These are phyloP conservation scores for Polypedilum pembai DNA, from an alignment of 1,140 invertebrate genomes.

Conservation along the genomic window DNA sequence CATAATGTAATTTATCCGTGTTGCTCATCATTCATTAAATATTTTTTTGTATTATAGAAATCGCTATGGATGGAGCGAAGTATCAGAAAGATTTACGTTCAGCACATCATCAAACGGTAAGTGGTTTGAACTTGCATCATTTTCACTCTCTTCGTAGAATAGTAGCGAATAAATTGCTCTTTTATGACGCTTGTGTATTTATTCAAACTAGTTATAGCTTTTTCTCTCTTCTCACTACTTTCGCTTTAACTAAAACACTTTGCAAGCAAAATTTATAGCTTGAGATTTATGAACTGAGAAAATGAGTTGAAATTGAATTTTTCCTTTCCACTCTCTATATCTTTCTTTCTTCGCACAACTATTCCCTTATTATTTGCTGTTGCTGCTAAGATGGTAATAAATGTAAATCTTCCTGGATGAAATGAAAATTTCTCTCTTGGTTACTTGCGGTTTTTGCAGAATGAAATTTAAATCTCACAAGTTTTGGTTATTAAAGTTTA, in stretches of 20 bases:
- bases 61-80: slow-evolving; percentile 54
- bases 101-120: slow-evolving; percentile 47
- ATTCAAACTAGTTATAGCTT: background rate
- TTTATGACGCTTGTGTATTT: slow-evolving; percentile 6
- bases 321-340: background rate
- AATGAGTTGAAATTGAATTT: background rate
- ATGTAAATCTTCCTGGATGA: too few relatives aligned
- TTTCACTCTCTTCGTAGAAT: background rate
- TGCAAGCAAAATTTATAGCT: background rate
- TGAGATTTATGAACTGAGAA: slow-evolving; percentile 13
- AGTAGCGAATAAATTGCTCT: background rate
- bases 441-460: too few relatives aligned
- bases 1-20: slow-evolving; percentile 31
- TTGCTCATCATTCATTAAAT: background rate
- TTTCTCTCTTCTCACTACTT: background rate
- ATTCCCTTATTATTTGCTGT: too few relatives aligned
- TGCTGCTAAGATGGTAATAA: too few relatives aligned
- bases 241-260: too few relatives aligned
- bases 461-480: too few relatives aligned
- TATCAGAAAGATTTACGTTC: slow-evolving; percentile 51
- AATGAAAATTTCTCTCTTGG: too few relatives aligned
- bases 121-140: slow-evolving; percentile 31
- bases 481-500: too few relatives aligned
- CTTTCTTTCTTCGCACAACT: background rate
- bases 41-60: slow-evolving; percentile 41